These are phyloP conservation scores for Zophobas morio DNA, from an alignment of 1,140 invertebrate genomes.

Conservation along the genomic window DNA sequence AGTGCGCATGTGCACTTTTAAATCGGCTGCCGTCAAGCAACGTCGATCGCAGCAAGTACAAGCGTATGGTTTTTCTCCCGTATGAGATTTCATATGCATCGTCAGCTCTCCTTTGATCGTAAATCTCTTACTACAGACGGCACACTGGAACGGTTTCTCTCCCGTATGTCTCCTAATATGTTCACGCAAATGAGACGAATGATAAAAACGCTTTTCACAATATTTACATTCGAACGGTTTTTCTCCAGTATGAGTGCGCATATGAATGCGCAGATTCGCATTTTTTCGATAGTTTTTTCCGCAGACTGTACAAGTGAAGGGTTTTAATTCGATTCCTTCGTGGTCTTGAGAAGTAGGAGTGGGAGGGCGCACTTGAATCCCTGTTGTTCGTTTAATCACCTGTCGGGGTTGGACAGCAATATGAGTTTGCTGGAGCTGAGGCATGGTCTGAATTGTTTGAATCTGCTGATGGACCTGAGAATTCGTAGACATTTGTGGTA, in stretches of 20 bases:
- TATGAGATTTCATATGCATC: conserved; percentile 73
- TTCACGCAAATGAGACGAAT: conserved; percentile 64
- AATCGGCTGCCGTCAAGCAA: conserved; percentile 61
- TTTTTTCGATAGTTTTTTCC: conserved; percentile 63
- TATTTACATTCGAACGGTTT: conserved; percentile 68
- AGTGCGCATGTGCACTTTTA: conserved; percentile 72
- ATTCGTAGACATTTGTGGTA: neutral
- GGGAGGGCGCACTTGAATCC: conserved; percentile 55
- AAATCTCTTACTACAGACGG: conserved; percentile 74
- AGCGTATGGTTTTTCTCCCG: conserved; percentile 74
- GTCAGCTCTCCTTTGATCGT: conserved; percentile 78
- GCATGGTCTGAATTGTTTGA: conserved; percentile 23
- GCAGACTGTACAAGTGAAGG: conserved; percentile 61
- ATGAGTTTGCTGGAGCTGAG: conserved; percentile 39
- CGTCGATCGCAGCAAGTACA: conserved; percentile 71
- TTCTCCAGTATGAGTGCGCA: conserved; percentile 66
- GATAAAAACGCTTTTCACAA: conserved; percentile 67
- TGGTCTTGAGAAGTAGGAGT: conserved; percentile 46
- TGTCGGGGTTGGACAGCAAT: conserved; percentile 39
- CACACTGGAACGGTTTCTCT: conserved; percentile 72
- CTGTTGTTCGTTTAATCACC: conserved; percentile 58
- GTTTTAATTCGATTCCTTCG: conserved; percentile 47
- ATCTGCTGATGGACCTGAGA: conserved; percentile 14
- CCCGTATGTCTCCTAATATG: conserved; percentile 76
- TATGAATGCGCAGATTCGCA: conserved; percentile 65